These are phyloP conservation scores for Gryllus longicercus DNA, from an alignment of 2,888 invertebrate genomes.

Conservation along the genomic window DNA sequence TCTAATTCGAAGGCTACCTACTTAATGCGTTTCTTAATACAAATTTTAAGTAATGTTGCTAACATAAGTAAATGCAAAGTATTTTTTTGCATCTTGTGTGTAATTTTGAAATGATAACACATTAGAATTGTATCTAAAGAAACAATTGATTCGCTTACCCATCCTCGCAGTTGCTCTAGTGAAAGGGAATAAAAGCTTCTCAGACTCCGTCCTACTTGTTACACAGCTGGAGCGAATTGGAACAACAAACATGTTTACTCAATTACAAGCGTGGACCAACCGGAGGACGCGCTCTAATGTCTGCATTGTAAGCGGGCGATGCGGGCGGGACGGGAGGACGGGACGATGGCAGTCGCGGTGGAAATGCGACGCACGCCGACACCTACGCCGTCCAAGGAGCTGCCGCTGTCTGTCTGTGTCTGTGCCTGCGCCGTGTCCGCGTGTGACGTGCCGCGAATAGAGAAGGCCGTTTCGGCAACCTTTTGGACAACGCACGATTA, in stretches of 20 bases:
- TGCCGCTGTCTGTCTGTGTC: not conserved
- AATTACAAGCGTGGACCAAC: not conserved
- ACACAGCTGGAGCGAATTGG: slow-evolving; percentile 17
- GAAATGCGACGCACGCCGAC: not conserved
- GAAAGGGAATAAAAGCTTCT: not conserved
- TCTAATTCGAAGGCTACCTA: too few species aligned
- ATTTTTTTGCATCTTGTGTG: too few species aligned
- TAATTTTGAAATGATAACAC: too few species aligned
- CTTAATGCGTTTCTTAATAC: too few species aligned
- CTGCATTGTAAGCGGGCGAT: slow-evolving; percentile 6
- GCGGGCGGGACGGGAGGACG: not conserved
- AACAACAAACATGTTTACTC: slow-evolving; percentile 8
- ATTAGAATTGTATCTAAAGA: too few species aligned
- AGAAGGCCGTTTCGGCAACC: not conserved
- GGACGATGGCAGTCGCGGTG: not conserved
- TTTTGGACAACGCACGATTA: not conserved
- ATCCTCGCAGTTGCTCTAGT: too few species aligned
- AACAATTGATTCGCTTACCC: too few species aligned
- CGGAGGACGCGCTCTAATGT: not conserved
- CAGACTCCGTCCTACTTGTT: not conserved
- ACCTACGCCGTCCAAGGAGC: slow-evolving; percentile 1
- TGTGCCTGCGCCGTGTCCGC: not conserved
- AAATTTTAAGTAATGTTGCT: too few species aligned
- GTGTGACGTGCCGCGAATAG: not conserved
- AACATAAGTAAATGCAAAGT: too few species aligned